Conservation (phyloP, 2,113 vertebrate species). For the Colaptes auratus region DNA sequence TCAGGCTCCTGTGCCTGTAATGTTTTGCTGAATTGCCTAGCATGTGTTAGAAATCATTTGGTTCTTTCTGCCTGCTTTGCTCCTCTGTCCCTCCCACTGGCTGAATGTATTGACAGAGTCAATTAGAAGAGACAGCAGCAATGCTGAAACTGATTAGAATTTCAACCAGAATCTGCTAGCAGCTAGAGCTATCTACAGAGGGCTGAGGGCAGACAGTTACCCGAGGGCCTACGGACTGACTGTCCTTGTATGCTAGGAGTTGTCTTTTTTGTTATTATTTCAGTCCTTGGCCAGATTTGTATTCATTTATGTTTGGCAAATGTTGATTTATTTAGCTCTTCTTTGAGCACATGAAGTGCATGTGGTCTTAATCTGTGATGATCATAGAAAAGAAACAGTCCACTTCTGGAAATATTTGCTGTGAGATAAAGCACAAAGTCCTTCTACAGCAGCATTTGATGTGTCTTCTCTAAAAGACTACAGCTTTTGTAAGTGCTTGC, state of each 20-base stretch:
- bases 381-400: neutral
- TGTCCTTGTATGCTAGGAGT: neutral
- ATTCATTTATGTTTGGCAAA: neutral
- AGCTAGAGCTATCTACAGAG: neutral
- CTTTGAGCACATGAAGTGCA: neutral
- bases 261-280: neutral
- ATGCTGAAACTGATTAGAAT: conserved; percentile 39
- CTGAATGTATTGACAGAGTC: neutral
- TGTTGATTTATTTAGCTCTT: neutral
- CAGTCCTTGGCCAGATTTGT: neutral
- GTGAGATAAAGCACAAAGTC: neutral
- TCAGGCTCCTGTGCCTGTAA: neutral
- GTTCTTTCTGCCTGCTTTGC: neutral
- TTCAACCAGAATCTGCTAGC: neutral
- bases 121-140: conserved; percentile 26
- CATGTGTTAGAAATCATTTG: neutral
- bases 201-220: neutral
- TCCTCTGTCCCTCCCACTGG: conserved; percentile 3
- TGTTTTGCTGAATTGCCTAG: neutral
- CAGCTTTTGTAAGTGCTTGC: neutral
- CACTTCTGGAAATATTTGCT: neutral
- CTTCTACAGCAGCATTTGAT: neutral
- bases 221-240: neutral
- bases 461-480: neutral
- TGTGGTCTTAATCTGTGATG: neutral